Evolutionary conservation across 2,797 vertebrate genomes (phyloP).

Genomic region (Adrianichthys oophorus): DNA sequence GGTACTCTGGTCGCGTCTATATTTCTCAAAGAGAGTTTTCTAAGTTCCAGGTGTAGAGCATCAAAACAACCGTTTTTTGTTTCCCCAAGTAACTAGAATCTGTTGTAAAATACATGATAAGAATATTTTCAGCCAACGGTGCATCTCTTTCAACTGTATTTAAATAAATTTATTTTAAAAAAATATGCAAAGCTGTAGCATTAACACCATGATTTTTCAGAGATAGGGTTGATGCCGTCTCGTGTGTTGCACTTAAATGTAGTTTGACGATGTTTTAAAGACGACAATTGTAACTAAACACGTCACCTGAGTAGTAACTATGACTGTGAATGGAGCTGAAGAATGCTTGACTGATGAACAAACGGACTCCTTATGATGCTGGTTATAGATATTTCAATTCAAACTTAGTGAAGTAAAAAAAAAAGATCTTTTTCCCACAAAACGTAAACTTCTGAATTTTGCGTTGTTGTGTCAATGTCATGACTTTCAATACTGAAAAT

Average conservation of each 20-base stretch:
- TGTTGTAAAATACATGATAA: no score
- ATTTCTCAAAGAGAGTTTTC: no score
- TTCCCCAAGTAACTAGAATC: no score
- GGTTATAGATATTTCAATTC: no score
- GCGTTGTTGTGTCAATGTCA: conserved; percentile 24
- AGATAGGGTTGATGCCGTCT: conserved; percentile 3
- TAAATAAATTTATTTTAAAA: not conserved
- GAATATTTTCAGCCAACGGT: not conserved
- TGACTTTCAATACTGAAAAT: conserved; percentile 33
- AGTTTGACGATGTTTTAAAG: conserved; percentile 15
- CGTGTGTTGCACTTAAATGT: conserved; percentile 25
- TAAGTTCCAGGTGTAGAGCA: no score
- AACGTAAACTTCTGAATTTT: not conserved
- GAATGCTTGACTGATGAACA: not conserved
- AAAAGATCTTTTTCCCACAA: not conserved
- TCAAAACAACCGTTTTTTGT: no score
- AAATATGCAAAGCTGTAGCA: not conserved
- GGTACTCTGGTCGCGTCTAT: no score
- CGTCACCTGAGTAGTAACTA: no score
- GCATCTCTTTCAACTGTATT: not conserved
- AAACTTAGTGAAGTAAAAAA: no score
- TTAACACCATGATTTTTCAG: not conserved
- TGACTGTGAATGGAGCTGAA: not conserved
- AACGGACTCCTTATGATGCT: no score
- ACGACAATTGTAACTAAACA: not conserved